A percentile compares a stretch with the other conserved stretches of the same genome.
These are phyloP conservation scores for Macrophya alboannulata DNA, from an alignment of 2,888 invertebrate species.

Conservation along the genomic window DNA sequence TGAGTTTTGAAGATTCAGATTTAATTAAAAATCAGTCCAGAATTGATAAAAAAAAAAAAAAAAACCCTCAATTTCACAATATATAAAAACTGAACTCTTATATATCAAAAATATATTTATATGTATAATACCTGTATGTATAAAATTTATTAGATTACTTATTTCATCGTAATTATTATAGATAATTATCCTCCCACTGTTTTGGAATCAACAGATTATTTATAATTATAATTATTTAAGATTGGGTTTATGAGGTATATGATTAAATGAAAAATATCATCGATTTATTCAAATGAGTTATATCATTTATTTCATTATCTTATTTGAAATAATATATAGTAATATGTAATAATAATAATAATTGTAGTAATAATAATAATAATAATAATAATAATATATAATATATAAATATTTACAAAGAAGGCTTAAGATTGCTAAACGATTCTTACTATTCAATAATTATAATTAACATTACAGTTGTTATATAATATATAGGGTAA, in stretches of 20 bases:
- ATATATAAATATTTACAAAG: constrained; percentile 56
- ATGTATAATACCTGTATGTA: too few species aligned
- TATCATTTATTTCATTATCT: constrained; percentile 68
- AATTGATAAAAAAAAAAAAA: too few species aligned
- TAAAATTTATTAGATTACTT: too few species aligned
- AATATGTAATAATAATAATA: constrained; percentile 69
- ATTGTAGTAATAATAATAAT: constrained; percentile 61
- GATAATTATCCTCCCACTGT: too few species aligned
- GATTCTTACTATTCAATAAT: constrained; percentile 8
- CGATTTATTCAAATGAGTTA: constrained; percentile 53
- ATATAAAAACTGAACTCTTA: too few species aligned
- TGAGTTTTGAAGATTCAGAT: too few species aligned
- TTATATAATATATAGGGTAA: constrained; percentile 30
- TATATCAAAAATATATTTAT: too few species aligned
- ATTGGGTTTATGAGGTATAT: constrained; percentile 9
- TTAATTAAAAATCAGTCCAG: too few species aligned
- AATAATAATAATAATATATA: constrained; percentile 61
- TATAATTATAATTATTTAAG: not conserved
- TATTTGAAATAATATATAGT: constrained; percentile 72
- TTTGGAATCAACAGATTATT: too few species aligned
- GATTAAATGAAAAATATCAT: not conserved
- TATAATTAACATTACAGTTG: constrained; percentile 15
- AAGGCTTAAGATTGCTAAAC: constrained; percentile 20
- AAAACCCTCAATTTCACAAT: too few species aligned
- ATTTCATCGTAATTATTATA: too few species aligned